Evolutionary conservation across 2,797 vertebrate genomes (phyloP).

Genomic region (Euthynnus affinis): DNA sequence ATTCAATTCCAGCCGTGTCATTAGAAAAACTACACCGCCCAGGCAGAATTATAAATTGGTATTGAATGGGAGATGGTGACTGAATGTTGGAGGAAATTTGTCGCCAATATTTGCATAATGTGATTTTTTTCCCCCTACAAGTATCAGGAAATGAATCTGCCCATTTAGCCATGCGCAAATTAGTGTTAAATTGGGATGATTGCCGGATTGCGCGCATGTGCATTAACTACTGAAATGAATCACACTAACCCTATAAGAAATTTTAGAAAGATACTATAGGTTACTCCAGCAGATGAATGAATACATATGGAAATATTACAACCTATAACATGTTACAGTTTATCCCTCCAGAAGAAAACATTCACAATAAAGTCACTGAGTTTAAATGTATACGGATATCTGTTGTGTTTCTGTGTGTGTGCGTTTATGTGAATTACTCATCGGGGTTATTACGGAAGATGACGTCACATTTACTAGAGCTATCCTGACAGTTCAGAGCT

Average conservation of each 20-base stretch:
- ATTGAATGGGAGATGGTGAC: slow-evolving; percentile 39
- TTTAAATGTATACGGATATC: not conserved
- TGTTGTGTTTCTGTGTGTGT: not conserved
- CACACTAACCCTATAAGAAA: slow-evolving; percentile 38
- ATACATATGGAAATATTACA: slow-evolving; percentile 2
- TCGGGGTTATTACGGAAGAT: slow-evolving; percentile 51
- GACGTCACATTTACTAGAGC: slow-evolving; percentile 71
- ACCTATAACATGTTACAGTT: not conserved
- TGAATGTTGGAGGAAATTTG: slow-evolving; percentile 53
- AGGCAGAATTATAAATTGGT: slow-evolving; percentile 43
- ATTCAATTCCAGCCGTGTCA: slow-evolving; percentile 63
- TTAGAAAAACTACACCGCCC: slow-evolving; percentile 58
- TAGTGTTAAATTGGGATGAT: slow-evolving; percentile 64
- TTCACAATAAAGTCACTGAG: slow-evolving; percentile 1
- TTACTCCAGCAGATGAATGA: slow-evolving; percentile 17
- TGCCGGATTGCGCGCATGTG: slow-evolving; percentile 42
- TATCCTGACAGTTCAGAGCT: slow-evolving; percentile 24
- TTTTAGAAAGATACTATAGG: not conserved
- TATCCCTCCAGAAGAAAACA: not conserved
- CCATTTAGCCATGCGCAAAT: slow-evolving; percentile 65
- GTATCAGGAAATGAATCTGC: slow-evolving; percentile 73
- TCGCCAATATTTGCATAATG: slow-evolving; percentile 71
- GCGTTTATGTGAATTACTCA: slow-evolving; percentile 47
- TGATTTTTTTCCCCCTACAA: slow-evolving; percentile 51
- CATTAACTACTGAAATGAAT: slow-evolving; percentile 32